Conservation (phyloP, 2,113 vertebrate species). For the Trochalopteron elliotii region DNA sequence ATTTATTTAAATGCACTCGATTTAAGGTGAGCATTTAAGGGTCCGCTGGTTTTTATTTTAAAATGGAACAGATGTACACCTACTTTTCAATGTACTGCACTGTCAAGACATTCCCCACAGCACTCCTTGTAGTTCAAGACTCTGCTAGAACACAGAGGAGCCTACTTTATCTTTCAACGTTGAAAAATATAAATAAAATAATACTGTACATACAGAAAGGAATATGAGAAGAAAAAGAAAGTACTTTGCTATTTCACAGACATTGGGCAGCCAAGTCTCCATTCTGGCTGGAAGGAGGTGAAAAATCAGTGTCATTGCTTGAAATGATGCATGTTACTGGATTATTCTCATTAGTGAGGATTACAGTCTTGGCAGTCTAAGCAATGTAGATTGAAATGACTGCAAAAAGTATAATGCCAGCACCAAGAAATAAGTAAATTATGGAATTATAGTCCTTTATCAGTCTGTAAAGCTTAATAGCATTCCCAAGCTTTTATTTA, state of each 20-base stretch:
- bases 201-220: background rate
- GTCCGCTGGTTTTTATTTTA: background rate
- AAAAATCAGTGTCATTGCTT: background rate
- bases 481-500: background rate
- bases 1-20: background rate
- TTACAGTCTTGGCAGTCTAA: background rate
- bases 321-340: background rate
- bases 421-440: background rate
- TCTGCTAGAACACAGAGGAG: background rate
- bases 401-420: background rate
- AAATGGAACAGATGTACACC: background rate
- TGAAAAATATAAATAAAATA: background rate
- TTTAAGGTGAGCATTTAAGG: background rate
- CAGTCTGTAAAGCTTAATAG: background rate
- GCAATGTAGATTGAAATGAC: background rate
- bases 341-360: background rate
- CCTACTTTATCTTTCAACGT: background rate
- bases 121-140: background rate
- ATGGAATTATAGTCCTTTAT: background rate
- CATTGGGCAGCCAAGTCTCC: background rate
- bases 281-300: background rate
- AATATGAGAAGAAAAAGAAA: accelerated
- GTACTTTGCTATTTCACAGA: background rate
- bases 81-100: background rate
- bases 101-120: background rate